phyloP scores from a whole-genome alignment of 1,140 invertebrate species.

The Calliopsis andreniformis region DNA sequence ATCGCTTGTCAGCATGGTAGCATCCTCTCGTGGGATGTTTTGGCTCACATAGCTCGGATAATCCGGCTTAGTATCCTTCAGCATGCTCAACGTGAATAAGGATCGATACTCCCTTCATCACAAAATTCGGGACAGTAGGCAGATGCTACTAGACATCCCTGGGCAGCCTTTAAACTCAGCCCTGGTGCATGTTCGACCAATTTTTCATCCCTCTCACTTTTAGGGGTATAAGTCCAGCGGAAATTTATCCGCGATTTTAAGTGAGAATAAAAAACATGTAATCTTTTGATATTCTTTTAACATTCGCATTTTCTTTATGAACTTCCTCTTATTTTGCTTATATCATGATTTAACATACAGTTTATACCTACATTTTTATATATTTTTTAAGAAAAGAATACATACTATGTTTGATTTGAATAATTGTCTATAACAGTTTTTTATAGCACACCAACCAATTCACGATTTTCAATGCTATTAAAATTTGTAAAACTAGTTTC shows the following conservation, averaged over 20 bases:
- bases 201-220: background rate
- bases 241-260: background rate
- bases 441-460: too few species aligned
- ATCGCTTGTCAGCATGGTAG: background rate
- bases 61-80: constrained; percentile 79
- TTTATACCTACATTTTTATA: too few species aligned
- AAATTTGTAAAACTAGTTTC: too few species aligned
- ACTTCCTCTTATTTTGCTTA: too few species aligned
- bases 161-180: constrained; percentile 33
- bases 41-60: constrained; percentile 76
- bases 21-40: constrained; percentile 72
- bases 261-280: background rate
- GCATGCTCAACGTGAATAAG: constrained; percentile 56
- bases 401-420: too few species aligned
- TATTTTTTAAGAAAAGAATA: too few species aligned
- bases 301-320: too few species aligned
- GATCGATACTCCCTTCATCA: constrained; percentile 56
- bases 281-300: too few species aligned
- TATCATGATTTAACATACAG: too few species aligned
- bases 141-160: constrained; percentile 76
- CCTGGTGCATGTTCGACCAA: constrained; percentile 21
- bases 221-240: background rate
- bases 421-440: too few species aligned
- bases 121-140: constrained; percentile 75
- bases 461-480: too few species aligned